Percentiles rank a stretch among this genome's conserved stretches.
These are phyloP conservation scores for Lumbricus terrestris DNA, from an alignment of 2,888 invertebrate genomes.

Conservation along the genomic window DNA sequence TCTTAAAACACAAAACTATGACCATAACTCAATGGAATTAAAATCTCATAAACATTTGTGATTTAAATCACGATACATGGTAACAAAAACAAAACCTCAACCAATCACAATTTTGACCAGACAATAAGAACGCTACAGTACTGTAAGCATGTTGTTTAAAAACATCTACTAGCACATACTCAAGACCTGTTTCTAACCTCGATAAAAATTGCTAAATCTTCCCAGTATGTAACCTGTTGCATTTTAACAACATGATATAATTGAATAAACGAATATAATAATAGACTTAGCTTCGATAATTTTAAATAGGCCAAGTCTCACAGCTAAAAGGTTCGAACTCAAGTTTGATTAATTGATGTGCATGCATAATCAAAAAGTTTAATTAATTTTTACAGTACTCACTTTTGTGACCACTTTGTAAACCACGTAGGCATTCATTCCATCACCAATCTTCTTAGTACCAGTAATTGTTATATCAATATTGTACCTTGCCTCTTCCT, in stretches of 20 bases:
- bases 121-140: too few species aligned
- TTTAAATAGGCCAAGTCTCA: neutral
- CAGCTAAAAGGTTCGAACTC: neutral
- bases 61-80: too few species aligned
- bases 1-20: neutral
- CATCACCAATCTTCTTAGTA: slow-evolving; percentile 94
- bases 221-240: too few species aligned
- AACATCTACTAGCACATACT: too few species aligned
- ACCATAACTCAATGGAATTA: neutral
- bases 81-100: neutral
- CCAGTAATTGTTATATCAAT: slow-evolving; percentile 83
- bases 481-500: slow-evolving; percentile 28
- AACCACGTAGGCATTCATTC: slow-evolving; percentile 94
- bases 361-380: neutral
- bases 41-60: neutral
- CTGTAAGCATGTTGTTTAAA: too few species aligned
- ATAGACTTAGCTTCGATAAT: neutral
- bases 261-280: too few species aligned
- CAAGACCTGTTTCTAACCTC: too few species aligned
- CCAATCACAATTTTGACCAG: too few species aligned
- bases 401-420: slow-evolving; percentile 57
- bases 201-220: too few species aligned
- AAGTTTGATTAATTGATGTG: neutral
- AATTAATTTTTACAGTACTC: neutral
- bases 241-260: too few species aligned